phyloP scores from a whole-genome alignment of 2,797 vertebrate genomes.

The Brachymystax lenok region DNA sequence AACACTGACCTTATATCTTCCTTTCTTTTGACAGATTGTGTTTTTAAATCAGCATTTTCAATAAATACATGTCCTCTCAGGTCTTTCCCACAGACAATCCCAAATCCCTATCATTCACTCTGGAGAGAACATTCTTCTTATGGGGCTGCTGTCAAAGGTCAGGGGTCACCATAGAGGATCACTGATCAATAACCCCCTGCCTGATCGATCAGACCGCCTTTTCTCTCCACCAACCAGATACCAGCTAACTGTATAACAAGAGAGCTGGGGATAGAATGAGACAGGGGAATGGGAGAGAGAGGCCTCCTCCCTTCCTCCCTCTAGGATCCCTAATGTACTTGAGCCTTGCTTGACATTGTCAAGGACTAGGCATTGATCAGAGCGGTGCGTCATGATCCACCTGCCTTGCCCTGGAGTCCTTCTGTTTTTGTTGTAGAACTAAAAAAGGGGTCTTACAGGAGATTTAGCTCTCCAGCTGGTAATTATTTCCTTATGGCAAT shows the following conservation, averaged over 20 bases:
- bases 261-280: constrained; percentile 39
- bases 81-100: constrained; percentile 60
- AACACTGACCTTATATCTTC: not conserved
- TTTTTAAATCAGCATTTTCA: constrained; percentile 42
- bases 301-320: not conserved
- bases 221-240: constrained; percentile 55
- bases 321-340: constrained; percentile 48
- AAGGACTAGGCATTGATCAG: constrained; percentile 65
- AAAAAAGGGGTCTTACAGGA: constrained; percentile 48
- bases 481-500: constrained; percentile 40
- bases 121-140: constrained; percentile 66
- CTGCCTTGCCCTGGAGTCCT: constrained; percentile 60
- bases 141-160: constrained; percentile 63
- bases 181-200: constrained; percentile 69
- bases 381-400: constrained; percentile 65
- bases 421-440: constrained; percentile 57
- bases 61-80: constrained; percentile 40
- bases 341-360: constrained; percentile 62
- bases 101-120: constrained; percentile 50
- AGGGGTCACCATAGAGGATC: constrained; percentile 67
- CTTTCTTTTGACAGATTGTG: not conserved
- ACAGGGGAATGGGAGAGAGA: constrained; percentile 50
- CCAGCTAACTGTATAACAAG: constrained; percentile 58
- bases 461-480: constrained; percentile 48
- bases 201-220: constrained; percentile 70